These are phyloP conservation scores for Gila orcuttii DNA, from an alignment of 2,113 vertebrate genomes.

Conservation along the genomic window DNA sequence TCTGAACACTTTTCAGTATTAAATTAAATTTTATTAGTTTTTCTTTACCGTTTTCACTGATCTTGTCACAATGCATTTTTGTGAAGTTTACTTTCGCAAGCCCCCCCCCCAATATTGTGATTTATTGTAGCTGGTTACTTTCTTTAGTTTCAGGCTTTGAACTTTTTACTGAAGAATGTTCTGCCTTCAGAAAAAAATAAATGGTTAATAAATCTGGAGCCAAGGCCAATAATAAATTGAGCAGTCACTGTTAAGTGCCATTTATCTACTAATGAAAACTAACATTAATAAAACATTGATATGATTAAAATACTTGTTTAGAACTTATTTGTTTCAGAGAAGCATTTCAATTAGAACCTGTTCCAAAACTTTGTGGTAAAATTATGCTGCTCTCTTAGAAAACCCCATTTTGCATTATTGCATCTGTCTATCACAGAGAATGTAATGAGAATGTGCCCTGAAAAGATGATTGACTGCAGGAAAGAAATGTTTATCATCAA, in stretches of 20 bases:
- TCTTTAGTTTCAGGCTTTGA: background rate
- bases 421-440: background rate
- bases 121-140: background rate
- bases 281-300: conserved; percentile 23
- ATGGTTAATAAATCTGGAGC: conserved; percentile 21
- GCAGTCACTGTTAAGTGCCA: background rate
- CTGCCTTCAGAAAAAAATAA: conserved; percentile 1
- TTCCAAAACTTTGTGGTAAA: background rate
- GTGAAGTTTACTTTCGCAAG: background rate
- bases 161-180: background rate
- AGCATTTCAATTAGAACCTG: background rate
- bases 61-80: background rate
- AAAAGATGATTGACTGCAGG: background rate
- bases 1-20: no score
- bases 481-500: background rate
- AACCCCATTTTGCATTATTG: background rate
- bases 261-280: conserved; percentile 5
- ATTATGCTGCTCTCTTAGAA: background rate
- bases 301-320: background rate
- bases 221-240: conserved; percentile 13
- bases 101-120: background rate
- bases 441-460: background rate
- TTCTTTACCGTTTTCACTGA: background rate
- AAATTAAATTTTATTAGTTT: no score
- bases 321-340: background rate